Conservation (phyloP, 1,140 invertebrate species). For the Tetramorium simillimum region DNA sequence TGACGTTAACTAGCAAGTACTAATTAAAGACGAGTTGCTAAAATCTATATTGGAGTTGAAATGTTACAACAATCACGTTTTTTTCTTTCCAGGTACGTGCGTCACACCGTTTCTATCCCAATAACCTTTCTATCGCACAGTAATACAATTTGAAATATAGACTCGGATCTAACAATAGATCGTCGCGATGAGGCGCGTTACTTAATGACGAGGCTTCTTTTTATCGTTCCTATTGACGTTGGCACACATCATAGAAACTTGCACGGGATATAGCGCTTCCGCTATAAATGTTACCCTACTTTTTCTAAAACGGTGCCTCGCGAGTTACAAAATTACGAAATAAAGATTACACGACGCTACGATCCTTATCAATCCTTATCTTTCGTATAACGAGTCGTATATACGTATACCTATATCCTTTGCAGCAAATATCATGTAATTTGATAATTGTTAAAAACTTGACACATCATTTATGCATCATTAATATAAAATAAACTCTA, state of each 20-base stretch:
- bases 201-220: constrained; percentile 27
- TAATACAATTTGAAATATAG: not conserved
- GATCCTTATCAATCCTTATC: not conserved
- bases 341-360: not conserved
- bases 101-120: not conserved
- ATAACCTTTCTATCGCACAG: not conserved
- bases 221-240: not conserved
- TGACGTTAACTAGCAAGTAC: not conserved
- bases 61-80: not conserved
- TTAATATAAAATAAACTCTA: not conserved
- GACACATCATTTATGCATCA: not conserved
- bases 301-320: not conserved
- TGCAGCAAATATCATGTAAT: not conserved
- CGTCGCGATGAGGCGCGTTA: not conserved
- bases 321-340: not conserved
- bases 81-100: not conserved
- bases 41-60: not conserved
- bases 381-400: not conserved
- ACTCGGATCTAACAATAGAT: not conserved
- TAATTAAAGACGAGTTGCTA: constrained; percentile 31
- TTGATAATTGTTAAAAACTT: not conserved
- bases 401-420: not conserved
- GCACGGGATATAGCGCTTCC: not conserved
- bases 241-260: not conserved
- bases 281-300: constrained; percentile 3